phyloP scores from a whole-genome alignment of 2,888 invertebrate genomes.

The Hypena proboscidalis region DNA sequence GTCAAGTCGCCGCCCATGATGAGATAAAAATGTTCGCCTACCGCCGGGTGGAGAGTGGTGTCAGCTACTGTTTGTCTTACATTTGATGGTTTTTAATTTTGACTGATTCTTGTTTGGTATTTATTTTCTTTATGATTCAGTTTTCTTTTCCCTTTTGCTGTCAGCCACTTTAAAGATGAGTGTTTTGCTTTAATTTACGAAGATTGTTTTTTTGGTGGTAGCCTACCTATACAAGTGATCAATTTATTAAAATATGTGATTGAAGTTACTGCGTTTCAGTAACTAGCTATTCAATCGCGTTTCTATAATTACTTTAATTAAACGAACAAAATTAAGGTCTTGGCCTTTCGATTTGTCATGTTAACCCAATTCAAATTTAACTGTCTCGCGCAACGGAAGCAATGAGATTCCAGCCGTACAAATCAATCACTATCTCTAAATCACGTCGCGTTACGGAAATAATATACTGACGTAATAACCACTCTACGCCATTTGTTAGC shows the following conservation, averaged over 20 bases:
- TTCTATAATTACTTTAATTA: too few relatives aligned
- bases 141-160: neutral
- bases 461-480: constrained; percentile 48
- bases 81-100: constrained; percentile 20
- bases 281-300: too few relatives aligned
- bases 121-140: neutral
- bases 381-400: constrained; percentile 34
- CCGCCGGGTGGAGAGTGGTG: constrained; percentile 39
- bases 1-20: constrained; percentile 55
- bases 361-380: constrained; percentile 24
- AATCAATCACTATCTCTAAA: constrained; percentile 45
- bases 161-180: too few relatives aligned
- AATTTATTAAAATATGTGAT: too few relatives aligned
- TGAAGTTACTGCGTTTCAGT: too few relatives aligned
- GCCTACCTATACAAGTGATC: too few relatives aligned
- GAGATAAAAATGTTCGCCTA: constrained; percentile 54
- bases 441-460: constrained; percentile 45
- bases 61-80: constrained; percentile 47
- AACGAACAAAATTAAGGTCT: constrained; percentile 1
- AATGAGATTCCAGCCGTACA: constrained; percentile 29
- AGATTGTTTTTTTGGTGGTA: too few relatives aligned
- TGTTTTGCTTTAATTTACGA: too few relatives aligned
- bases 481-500: constrained; percentile 76
- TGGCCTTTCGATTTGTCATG: constrained; percentile 18
- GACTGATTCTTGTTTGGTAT: neutral